phyloP scores from a whole-genome alignment of 2,888 invertebrate species.

The Tuberolachnus salignus region DNA sequence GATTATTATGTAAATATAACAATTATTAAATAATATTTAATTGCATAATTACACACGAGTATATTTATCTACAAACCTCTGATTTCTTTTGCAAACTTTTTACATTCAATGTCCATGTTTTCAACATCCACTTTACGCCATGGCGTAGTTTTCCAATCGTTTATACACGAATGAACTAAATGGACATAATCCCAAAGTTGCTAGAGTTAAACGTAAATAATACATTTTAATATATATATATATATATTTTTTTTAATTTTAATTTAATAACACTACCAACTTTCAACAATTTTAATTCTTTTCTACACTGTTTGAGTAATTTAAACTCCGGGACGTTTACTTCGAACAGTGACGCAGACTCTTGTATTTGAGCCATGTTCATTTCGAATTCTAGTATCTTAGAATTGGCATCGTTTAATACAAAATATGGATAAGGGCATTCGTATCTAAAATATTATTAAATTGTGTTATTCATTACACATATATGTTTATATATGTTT shows the following conservation, averaged over 20 bases:
- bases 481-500: no score
- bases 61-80: constrained; percentile 64
- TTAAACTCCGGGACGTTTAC: constrained; percentile 95
- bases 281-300: constrained; percentile 86
- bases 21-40: no score
- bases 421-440: constrained; percentile 75
- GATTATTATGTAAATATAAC: no score
- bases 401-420: constrained; percentile 77
- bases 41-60: no score
- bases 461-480: not conserved
- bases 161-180: constrained; percentile 88
- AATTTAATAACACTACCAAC: constrained; percentile 63
- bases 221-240: not conserved
- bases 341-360: constrained; percentile 92
- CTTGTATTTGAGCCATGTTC: constrained; percentile 84
- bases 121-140: constrained; percentile 98
- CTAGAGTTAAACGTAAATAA: constrained; percentile 63
- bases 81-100: constrained; percentile 95
- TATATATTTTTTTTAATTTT: no score
- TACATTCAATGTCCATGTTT: constrained; percentile 98
- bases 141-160: constrained; percentile 96
- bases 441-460: constrained; percentile 68
- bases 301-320: constrained; percentile 86
- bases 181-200: constrained; percentile 95
- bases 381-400: constrained; percentile 81